phyloP scores from a whole-genome alignment of 2,113 vertebrate species.

The Puntigrus tetrazona region DNA sequence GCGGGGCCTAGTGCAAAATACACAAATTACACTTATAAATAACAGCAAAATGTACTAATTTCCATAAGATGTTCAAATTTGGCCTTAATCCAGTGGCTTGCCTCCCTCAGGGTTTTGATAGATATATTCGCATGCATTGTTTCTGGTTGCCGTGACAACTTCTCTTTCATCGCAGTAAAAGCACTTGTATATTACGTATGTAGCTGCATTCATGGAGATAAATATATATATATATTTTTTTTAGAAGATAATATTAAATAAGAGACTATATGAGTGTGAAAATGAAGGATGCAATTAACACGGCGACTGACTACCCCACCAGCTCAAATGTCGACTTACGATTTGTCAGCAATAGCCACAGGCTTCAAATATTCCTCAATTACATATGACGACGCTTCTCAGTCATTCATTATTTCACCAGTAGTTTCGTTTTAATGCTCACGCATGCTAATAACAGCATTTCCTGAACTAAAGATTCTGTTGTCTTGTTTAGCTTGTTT shows the following conservation, averaged over 20 bases:
- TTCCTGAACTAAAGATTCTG: not conserved
- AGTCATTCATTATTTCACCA: constrained; percentile 37
- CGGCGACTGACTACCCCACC: not conserved
- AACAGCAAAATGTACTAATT: not conserved
- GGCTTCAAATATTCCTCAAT: constrained; percentile 36
- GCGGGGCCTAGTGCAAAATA: not conserved
- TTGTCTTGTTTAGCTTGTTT: not conserved
- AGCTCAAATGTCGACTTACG: constrained; percentile 1
- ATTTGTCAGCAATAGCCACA: constrained; percentile 51
- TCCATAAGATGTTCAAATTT: too few species aligned
- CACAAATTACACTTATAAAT: not conserved
- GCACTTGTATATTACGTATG: not conserved
- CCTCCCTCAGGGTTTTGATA: too few species aligned
- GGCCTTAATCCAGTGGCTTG: too few species aligned
- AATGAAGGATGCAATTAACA: not conserved
- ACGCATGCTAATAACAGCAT: not conserved
- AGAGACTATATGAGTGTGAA: not conserved
- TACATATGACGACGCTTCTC: constrained; percentile 43
- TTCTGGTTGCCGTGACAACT: not conserved
- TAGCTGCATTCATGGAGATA: too few species aligned
- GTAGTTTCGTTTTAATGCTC: constrained; percentile 4
- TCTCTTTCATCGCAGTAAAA: not conserved
- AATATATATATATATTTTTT: too few species aligned
- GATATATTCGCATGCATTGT: not conserved
- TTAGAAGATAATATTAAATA: not conserved